phyloP scores from a whole-genome alignment of 2,797 vertebrate species.

The Perodicticus potto region DNA sequence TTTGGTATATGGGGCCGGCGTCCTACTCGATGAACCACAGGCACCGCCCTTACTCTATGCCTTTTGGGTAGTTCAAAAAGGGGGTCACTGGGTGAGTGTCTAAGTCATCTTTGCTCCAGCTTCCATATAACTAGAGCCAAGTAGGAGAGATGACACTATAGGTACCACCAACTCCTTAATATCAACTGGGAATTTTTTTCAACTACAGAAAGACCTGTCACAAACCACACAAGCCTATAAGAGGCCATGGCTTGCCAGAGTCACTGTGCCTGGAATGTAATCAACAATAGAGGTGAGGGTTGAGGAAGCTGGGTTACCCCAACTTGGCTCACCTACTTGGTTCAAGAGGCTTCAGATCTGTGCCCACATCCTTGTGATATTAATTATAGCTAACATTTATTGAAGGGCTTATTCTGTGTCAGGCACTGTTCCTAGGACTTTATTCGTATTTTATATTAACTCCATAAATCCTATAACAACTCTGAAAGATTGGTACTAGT shows the following conservation, averaged over 20 bases:
- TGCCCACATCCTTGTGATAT: neutral
- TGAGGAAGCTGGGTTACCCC: neutral
- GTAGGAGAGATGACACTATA: neutral
- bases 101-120: neutral
- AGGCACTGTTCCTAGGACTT: neutral
- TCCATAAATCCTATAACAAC: neutral
- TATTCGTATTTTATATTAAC: constrained; percentile 38
- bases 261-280: neutral
- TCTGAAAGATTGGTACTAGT: neutral
- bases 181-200: neutral
- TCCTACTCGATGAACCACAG: no score
- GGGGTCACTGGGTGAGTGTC: neutral
- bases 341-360: constrained; percentile 24
- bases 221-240: neutral
- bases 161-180: neutral
- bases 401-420: constrained; percentile 2
- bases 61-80: constrained; percentile 8
- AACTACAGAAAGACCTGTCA: neutral
- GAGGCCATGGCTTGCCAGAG: neutral
- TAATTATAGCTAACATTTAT: constrained; percentile 11
- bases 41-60: neutral
- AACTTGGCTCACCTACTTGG: neutral
- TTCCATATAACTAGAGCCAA: neutral
- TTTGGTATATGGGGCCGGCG: no score
- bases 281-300: neutral